Evolutionary conservation across 2,888 invertebrate species (phyloP).

Genomic region (Melanostoma mellinum): DNA sequence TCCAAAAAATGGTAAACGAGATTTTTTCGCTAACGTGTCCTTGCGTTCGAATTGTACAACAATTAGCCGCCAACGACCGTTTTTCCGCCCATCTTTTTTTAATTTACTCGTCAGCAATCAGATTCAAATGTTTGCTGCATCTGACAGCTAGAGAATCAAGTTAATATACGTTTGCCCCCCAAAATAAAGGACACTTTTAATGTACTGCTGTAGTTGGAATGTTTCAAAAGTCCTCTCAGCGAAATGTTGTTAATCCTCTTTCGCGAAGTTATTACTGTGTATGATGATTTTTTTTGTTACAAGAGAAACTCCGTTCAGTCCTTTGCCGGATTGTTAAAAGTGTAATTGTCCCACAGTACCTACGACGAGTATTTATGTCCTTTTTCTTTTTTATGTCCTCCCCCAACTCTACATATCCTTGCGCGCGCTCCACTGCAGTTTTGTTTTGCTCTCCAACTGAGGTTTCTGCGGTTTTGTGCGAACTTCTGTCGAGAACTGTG

Average conservation of each 20-base stretch:
- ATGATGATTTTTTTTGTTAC: constrained; percentile 26
- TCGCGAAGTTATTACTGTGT: constrained; percentile 49
- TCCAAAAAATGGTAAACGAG: constrained; percentile 44
- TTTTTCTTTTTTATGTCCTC: not conserved
- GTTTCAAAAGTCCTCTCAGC: constrained; percentile 9
- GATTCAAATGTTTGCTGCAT: constrained; percentile 59
- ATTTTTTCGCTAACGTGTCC: constrained; percentile 19
- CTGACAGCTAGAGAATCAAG: constrained; percentile 64
- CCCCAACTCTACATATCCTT: constrained; percentile 50
- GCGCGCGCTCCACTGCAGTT: constrained; percentile 61
- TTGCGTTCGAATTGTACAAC: constrained; percentile 38
- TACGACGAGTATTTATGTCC: constrained; percentile 53
- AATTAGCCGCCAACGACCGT: constrained; percentile 52
- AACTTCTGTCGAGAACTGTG: constrained; percentile 38
- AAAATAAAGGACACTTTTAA: constrained; percentile 55
- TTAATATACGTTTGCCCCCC: constrained; percentile 50
- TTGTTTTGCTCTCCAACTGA: constrained; percentile 58
- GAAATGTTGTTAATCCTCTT: constrained; percentile 58
- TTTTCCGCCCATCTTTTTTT: constrained; percentile 63
- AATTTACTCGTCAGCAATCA: constrained; percentile 66
- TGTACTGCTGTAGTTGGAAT: constrained; percentile 44
- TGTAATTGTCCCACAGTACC: constrained; percentile 57
- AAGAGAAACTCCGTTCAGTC: constrained; percentile 7
- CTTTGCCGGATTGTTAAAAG: constrained; percentile 57
- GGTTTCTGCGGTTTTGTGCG: constrained; percentile 70